Percentiles rank a stretch among this genome's conserved stretches.
Evolutionary conservation across 2,113 vertebrate species (phyloP).

Genomic region (Neolamprologus toae): DNA sequence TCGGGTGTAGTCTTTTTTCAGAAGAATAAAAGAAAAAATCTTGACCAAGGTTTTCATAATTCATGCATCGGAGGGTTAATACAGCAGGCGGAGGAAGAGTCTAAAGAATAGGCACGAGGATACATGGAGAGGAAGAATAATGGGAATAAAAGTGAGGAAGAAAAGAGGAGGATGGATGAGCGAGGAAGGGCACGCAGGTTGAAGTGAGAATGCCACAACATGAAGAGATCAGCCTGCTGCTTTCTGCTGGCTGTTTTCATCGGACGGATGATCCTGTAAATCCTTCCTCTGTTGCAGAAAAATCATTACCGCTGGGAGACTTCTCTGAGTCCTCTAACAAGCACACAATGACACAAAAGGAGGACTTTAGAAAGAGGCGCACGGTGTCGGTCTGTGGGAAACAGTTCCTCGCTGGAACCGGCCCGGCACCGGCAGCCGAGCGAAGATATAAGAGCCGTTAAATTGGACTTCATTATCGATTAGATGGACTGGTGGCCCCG

Average conservation of each 20-base stretch:
- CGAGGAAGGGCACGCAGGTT: not conserved
- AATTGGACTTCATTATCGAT: not conserved
- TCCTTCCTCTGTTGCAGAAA: slow-evolving; percentile 22
- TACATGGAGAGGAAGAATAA: not conserved
- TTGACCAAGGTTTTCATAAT: not conserved
- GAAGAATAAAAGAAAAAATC: not conserved
- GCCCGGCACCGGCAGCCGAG: not conserved
- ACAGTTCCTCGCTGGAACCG: not conserved
- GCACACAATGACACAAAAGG: not conserved
- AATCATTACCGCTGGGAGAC: slow-evolving; percentile 18
- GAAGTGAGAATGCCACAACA: not conserved
- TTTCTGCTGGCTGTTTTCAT: not conserved
- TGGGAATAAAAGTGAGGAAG: not conserved
- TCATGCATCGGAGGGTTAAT: not conserved
- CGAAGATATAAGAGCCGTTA: not conserved
- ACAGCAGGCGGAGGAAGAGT: not conserved
- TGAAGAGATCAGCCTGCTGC: slow-evolving; percentile 22
- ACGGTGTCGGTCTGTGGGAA: not conserved
- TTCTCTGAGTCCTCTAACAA: not conserved
- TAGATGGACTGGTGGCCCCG: not conserved
- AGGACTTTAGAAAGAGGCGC: not conserved
- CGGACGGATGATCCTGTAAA: slow-evolving; percentile 32
- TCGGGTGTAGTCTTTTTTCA: not conserved
- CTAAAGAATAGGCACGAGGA: not conserved
- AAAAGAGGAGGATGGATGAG: not conserved